phyloP scores from a whole-genome alignment of 2,888 invertebrate genomes.

The Oscheius sp. region DNA sequence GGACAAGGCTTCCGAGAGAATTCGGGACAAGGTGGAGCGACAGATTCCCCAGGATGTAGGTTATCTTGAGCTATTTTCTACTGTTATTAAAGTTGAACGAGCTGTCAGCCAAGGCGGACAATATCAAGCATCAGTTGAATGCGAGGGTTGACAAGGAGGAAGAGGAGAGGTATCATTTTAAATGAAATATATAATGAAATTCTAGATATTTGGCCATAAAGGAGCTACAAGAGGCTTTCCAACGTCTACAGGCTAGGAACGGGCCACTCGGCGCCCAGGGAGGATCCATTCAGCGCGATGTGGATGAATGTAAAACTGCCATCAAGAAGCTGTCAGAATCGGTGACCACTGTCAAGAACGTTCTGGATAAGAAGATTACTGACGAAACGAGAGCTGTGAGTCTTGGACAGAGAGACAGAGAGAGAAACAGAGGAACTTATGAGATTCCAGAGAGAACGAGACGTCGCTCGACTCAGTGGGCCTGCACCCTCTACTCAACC shows the following conservation, averaged over 20 bases:
- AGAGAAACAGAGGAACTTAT: neutral
- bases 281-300: constrained; percentile 56
- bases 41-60: constrained; percentile 72
- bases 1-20: constrained; percentile 67
- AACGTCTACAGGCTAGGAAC: constrained; percentile 51
- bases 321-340: constrained; percentile 72
- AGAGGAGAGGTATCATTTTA: constrained; percentile 62
- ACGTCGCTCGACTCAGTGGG: constrained; percentile 21
- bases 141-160: constrained; percentile 71
- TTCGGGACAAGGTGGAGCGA: constrained; percentile 70
- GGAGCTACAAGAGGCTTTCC: constrained; percentile 71
- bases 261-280: constrained; percentile 14
- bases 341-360: constrained; percentile 72
- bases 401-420: neutral
- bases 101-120: constrained; percentile 70
- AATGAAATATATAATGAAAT: neutral
- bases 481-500: neutral
- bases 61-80: neutral
- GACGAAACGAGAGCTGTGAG: constrained; percentile 66
- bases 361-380: constrained; percentile 68
- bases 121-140: constrained; percentile 69
- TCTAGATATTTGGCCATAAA: constrained; percentile 69
- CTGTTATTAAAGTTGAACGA: constrained; percentile 65
- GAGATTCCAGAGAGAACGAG: constrained; percentile 28
- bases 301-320: constrained; percentile 72